Base-by-base conservation (phyloP, 1,140 invertebrate genomes). In the Ceratitis capitata region DNA sequence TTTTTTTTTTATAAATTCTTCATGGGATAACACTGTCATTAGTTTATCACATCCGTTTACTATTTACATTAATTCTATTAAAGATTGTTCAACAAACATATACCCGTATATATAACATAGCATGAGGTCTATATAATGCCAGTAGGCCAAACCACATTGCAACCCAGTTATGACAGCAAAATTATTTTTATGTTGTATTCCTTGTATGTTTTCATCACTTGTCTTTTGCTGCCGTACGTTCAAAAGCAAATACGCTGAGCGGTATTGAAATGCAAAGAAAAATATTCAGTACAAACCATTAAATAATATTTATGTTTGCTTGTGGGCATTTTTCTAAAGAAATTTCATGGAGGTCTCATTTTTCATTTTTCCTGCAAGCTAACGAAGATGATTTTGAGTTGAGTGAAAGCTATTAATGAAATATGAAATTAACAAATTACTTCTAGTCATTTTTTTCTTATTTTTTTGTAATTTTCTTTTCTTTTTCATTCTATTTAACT, bases 351-450 rank as follows among this genome's bases (percentile, higher is more conserved):
- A 19, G 39, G 29, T 26, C n/a, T 26, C 16, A 78, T 45, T 42
- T 42, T 78, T 3, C 5, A n/a, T 74, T 74, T 74, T 78, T 78
- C 32, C 69, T 45, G 12, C 19, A 39, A 42, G 32, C 1, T 45
- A 23, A 47, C 12, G 69, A 23, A 78, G 69, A 26, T 47, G 69
- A 45, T 45, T 78, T 45, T 14, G n/a, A 19, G 7, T 78, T 42
- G 69, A 42, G 69, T 78, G 69, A 78, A 78, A 78, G 69, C 39
- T 78, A 23, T 45, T 39, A 16, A n/a, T n/a, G n/a, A n/a, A n/a
- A n/a, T n/a, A n/a, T n/a, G 19, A 78, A 78, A 26, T 32, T 45
- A 26, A 35, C n/a, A 78, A 78, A 78, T 78, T 78, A 35, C 39
- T 78, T 45, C 32, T 45, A 78, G 39, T n/a, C 19, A 78, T 45